Evolutionary conservation across 2,113 vertebrate genomes (phyloP).

Genomic region (Sylvicapra grimmia): DNA sequence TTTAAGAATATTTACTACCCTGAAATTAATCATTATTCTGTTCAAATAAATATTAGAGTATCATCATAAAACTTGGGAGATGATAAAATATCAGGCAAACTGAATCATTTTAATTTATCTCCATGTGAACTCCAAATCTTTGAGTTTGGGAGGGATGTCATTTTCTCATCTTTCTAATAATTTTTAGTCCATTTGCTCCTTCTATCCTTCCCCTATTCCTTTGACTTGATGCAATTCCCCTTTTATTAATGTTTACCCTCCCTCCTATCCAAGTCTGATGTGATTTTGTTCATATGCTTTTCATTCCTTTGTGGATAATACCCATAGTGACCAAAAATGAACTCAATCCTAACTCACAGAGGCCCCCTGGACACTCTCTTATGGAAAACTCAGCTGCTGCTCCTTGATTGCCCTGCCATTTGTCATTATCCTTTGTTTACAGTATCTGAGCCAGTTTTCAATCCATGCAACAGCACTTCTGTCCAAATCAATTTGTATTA

Average conservation of each 20-base stretch:
- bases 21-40: neutral
- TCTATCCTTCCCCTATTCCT: neutral
- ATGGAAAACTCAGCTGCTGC: neutral
- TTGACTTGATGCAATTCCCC: neutral
- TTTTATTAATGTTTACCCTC: neutral
- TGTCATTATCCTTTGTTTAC: conserved; percentile 51
- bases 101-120: neutral
- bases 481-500: conserved; percentile 53
- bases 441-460: conserved; percentile 54
- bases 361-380: neutral
- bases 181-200: neutral
- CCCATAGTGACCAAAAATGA: neutral
- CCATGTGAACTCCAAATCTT: neutral
- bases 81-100: neutral
- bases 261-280: neutral
- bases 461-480: neutral
- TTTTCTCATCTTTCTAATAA: neutral
- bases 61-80: neutral
- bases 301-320: neutral
- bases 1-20: neutral
- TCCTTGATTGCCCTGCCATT: neutral
- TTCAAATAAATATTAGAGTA: neutral
- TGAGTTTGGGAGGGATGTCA: neutral
- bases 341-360: neutral
- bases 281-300: neutral